phyloP scores from a whole-genome alignment of 2,888 invertebrate species.

The Ectobius pallidus region DNA sequence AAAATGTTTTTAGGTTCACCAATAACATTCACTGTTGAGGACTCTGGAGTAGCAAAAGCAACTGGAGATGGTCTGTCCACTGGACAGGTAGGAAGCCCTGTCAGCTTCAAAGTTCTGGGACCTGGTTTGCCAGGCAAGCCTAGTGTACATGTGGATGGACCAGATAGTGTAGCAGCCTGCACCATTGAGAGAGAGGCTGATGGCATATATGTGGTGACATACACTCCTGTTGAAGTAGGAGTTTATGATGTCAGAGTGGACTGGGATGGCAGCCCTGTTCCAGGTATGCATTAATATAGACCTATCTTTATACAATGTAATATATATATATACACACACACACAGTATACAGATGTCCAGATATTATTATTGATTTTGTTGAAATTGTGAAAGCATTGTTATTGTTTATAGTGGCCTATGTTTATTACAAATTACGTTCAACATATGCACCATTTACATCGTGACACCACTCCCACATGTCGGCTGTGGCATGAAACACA shows the following conservation, averaged over 20 bases:
- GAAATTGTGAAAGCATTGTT: too few relatives aligned
- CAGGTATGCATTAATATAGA: slow-evolving; percentile 51
- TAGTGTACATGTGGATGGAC: slow-evolving; percentile 62
- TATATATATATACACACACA: too few relatives aligned
- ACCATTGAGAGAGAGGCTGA: slow-evolving; percentile 54
- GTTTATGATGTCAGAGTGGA: slow-evolving; percentile 87
- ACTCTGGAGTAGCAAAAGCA: slow-evolving; percentile 64
- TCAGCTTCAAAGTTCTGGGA: slow-evolving; percentile 56
- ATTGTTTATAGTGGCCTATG: too few relatives aligned
- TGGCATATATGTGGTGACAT: slow-evolving; percentile 88
- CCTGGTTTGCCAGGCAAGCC: slow-evolving; percentile 55
- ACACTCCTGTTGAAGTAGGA: slow-evolving; percentile 90
- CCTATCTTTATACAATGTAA: too few relatives aligned
- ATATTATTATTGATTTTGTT: too few relatives aligned
- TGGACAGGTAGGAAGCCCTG: slow-evolving; percentile 59
- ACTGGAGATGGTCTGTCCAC: slow-evolving; percentile 64
- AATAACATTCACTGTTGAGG: slow-evolving; percentile 62
- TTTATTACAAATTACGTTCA: too few relatives aligned
- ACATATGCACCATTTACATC: too few relatives aligned
- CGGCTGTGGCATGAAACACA: too few relatives aligned
- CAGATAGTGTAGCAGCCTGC: slow-evolving; percentile 64
- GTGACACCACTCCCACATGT: too few relatives aligned
- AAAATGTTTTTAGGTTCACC: slow-evolving; percentile 56
- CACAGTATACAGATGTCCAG: too few relatives aligned
- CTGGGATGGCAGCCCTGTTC: slow-evolving; percentile 60